These are phyloP conservation scores for Pogonomyrmex californicus DNA, from an alignment of 1,140 invertebrate species.

Conservation along the genomic window DNA sequence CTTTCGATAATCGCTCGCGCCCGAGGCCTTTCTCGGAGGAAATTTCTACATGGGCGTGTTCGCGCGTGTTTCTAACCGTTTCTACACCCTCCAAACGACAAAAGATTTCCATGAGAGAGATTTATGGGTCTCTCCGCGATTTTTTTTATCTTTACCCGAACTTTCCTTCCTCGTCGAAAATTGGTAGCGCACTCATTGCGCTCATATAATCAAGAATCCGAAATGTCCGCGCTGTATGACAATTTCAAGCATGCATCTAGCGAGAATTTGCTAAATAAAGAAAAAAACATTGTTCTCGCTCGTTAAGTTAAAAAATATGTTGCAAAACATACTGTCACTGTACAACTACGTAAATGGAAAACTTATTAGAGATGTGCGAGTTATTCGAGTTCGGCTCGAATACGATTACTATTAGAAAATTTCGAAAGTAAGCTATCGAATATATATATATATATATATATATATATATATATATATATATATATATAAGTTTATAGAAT, in stretches of 20 bases:
- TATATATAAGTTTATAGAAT: too few relatives aligned
- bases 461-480: too few relatives aligned
- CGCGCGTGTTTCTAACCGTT: slow-evolving; percentile 59
- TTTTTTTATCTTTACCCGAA: background rate
- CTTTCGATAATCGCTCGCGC: slow-evolving; percentile 71
- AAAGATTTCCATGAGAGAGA: slow-evolving; percentile 34
- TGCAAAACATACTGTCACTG: background rate
- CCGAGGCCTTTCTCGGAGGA: slow-evolving; percentile 60
- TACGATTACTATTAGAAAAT: too few relatives aligned
- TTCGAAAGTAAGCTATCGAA: too few relatives aligned
- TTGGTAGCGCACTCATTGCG: background rate
- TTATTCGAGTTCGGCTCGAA: too few relatives aligned
- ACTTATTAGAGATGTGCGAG: too few relatives aligned
- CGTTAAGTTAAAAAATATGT: background rate
- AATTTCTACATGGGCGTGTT: slow-evolving; percentile 63
- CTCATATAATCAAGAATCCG: slow-evolving; percentile 6
- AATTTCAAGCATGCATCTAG: background rate
- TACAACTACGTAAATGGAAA: background rate
- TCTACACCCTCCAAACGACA: slow-evolving; percentile 2
- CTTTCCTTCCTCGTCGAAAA: slow-evolving; percentile 30
- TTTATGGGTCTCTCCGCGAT: slow-evolving; percentile 26
- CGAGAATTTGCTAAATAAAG: background rate
- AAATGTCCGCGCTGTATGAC: background rate
- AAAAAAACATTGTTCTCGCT: background rate
- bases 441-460: too few relatives aligned